Percentiles rank a stretch among this genome's conserved stretches.
These are phyloP conservation scores for Microplitis mediator DNA, from an alignment of 1,140 invertebrate genomes.

Conservation along the genomic window DNA sequence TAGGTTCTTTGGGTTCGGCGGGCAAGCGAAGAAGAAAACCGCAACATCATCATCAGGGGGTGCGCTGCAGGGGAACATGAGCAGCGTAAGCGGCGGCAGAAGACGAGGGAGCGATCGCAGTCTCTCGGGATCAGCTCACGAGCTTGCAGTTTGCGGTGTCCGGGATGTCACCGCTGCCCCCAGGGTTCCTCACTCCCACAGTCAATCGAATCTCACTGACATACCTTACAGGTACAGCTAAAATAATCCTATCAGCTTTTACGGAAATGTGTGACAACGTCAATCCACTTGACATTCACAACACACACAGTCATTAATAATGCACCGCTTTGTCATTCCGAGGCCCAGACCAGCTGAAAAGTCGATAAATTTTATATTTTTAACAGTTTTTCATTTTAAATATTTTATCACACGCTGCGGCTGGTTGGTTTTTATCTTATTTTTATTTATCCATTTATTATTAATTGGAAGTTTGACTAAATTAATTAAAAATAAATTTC, in stretches of 20 bases:
- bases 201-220: slow-evolving; percentile 81
- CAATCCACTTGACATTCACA: slow-evolving; percentile 1
- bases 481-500: not conserved
- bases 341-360: no score
- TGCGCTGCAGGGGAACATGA: slow-evolving; percentile 47
- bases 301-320: not conserved
- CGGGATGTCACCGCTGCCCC: slow-evolving; percentile 59
- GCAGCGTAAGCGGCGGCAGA: slow-evolving; percentile 47
- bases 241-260: no score
- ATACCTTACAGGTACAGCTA: slow-evolving; percentile 73
- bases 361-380: no score
- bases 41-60: slow-evolving; percentile 64
- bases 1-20: slow-evolving; percentile 89
- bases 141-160: slow-evolving; percentile 73
- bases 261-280: not conserved
- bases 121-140: slow-evolving; percentile 80
- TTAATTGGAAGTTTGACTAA: no score
- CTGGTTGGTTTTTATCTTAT: not conserved
- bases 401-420: no score
- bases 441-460: not conserved
- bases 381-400: no score
- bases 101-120: slow-evolving; percentile 80
- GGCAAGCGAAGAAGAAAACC: slow-evolving; percentile 81
- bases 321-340: no score
- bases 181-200: slow-evolving; percentile 77